phyloP scores from a whole-genome alignment of 2,888 invertebrate genomes.

The Vannuccia rotundouncinata region DNA sequence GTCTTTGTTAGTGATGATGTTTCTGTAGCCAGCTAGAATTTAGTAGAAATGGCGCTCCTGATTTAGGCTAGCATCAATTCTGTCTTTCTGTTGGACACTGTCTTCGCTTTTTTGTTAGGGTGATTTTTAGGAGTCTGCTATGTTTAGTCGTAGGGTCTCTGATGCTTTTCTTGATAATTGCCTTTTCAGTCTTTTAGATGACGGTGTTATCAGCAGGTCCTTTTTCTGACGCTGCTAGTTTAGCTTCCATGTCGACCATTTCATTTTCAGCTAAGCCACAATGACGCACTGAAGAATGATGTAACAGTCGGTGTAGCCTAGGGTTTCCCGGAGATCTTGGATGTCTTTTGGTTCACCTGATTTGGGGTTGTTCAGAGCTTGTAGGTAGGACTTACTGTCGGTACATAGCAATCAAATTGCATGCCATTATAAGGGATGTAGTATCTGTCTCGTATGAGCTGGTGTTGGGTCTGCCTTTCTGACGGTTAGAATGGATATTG shows the following conservation, averaged over 20 bases:
- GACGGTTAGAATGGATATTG: background rate
- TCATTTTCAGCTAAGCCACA: background rate
- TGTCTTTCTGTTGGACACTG: background rate
- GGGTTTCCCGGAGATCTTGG: background rate
- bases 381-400: background rate
- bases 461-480: background rate
- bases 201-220: background rate
- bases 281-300: background rate
- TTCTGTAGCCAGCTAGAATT: too few relatives aligned
- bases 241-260: background rate
- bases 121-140: background rate
- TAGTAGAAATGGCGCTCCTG: background rate
- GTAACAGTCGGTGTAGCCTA: background rate
- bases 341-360: background rate
- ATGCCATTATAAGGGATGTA: background rate
- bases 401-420: background rate
- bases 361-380: background rate
- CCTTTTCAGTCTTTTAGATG: background rate
- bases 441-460: background rate
- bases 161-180: background rate
- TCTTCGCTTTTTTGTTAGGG: background rate
- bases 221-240: background rate
- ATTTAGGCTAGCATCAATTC: background rate
- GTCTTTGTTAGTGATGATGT: too few relatives aligned
- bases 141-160: background rate